These are phyloP conservation scores for Lomographa bimaculata DNA, from an alignment of 2,888 invertebrate species.

Conservation along the genomic window DNA sequence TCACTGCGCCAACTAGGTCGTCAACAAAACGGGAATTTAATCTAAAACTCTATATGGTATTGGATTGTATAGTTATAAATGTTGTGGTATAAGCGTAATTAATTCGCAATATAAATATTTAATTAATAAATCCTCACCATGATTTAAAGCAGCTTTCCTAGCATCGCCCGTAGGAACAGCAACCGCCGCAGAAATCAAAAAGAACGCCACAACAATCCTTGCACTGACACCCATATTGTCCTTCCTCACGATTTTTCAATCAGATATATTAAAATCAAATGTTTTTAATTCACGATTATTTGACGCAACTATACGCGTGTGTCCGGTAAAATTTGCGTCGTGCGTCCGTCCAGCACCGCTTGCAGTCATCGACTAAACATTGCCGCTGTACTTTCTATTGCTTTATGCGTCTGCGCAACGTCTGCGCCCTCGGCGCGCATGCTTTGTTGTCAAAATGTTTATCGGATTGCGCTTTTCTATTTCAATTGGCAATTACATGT, in stretches of 20 bases:
- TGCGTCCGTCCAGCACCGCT: constrained; percentile 58
- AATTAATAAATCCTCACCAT: constrained; percentile 50
- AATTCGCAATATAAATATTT: no score
- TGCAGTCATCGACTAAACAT: constrained; percentile 68
- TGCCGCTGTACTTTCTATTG: constrained; percentile 73
- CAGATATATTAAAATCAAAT: constrained; percentile 31
- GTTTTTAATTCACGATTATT: constrained; percentile 45
- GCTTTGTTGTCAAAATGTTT: constrained; percentile 37
- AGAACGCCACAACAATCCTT: constrained; percentile 65
- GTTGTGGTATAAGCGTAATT: no score
- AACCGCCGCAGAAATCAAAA: constrained; percentile 62
- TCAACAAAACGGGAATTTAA: no score
- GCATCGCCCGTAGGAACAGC: constrained; percentile 66
- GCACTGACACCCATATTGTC: constrained; percentile 75
- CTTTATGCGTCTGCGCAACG: constrained; percentile 68
- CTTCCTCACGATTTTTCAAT: constrained; percentile 43
- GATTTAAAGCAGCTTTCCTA: constrained; percentile 49
- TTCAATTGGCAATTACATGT: constrained; percentile 32
- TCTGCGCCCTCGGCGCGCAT: constrained; percentile 44
- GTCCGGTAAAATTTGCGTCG: constrained; percentile 77
- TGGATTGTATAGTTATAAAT: no score
- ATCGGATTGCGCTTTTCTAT: constrained; percentile 43
- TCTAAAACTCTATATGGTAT: no score
- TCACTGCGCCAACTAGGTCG: no score
- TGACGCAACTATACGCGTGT: constrained; percentile 78